These are phyloP conservation scores for Papilio protenor DNA, from an alignment of 2,888 invertebrate genomes.

Conservation along the genomic window DNA sequence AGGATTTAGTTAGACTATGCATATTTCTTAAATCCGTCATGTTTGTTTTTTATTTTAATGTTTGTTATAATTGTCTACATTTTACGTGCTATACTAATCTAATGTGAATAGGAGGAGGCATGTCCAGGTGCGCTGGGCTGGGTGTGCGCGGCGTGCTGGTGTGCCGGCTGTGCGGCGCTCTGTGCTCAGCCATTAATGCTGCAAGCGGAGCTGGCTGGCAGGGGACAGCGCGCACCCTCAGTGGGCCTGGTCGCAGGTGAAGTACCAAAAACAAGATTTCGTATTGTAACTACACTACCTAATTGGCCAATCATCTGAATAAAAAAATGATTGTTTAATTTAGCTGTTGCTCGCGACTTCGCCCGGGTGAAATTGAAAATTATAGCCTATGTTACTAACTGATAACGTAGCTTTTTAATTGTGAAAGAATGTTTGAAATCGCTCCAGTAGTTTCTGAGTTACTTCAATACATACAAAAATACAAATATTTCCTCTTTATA, in stretches of 20 bases:
- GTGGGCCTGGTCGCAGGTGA: conserved; percentile 87
- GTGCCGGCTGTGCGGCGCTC: conserved; percentile 87
- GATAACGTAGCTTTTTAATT: too few species aligned
- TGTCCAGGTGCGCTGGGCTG: conserved; percentile 86
- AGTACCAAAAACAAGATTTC: not conserved
- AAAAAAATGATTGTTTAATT: too few species aligned
- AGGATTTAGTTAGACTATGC: too few species aligned
- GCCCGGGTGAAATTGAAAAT: too few species aligned
- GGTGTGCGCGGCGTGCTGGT: conserved; percentile 88
- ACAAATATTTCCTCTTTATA: too few species aligned
- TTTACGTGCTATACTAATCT: not conserved
- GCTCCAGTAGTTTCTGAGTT: too few species aligned
- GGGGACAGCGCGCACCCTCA: conserved; percentile 86
- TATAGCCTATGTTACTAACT: too few species aligned
- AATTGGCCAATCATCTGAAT: not conserved
- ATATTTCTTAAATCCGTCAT: too few species aligned
- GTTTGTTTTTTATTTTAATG: not conserved
- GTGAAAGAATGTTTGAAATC: too few species aligned
- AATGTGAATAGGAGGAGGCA: conserved; percentile 63
- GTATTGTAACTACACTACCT: not conserved
- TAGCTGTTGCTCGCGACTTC: too few species aligned
- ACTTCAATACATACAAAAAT: too few species aligned
- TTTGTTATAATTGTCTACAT: not conserved
- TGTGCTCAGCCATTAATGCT: conserved; percentile 88
- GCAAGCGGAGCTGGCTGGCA: conserved; percentile 87